Evolutionary conservation across 2,113 vertebrate genomes (phyloP).

Genomic region (Neolamprologus toae): DNA sequence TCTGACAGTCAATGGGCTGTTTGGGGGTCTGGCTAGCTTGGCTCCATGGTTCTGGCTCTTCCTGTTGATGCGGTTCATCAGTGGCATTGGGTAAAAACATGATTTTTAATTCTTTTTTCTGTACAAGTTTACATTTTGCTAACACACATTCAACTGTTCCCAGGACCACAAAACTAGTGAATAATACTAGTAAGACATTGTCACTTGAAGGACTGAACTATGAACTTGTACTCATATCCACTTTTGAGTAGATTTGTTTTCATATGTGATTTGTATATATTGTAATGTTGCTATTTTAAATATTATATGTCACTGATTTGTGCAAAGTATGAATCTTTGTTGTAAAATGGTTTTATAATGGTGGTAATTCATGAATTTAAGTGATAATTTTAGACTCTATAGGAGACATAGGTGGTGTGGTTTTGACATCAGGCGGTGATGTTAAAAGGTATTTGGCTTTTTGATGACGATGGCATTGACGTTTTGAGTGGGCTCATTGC

Average conservation of each 20-base stretch:
- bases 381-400: not conserved
- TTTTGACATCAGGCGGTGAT: not conserved
- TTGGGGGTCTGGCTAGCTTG: slow-evolving; percentile 62
- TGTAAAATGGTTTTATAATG: not conserved
- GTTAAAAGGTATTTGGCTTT: not conserved
- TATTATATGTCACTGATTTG: not conserved
- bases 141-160: not conserved
- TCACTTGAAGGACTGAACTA: not conserved
- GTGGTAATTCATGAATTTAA: not conserved
- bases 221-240: not conserved
- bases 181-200: not conserved
- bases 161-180: not conserved
- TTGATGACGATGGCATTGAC: not conserved
- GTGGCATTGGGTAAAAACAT: slow-evolving; percentile 66
- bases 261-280: not conserved
- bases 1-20: slow-evolving; percentile 67
- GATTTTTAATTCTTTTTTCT: not conserved
- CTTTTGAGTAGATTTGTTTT: not conserved
- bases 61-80: slow-evolving; percentile 69
- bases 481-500: not conserved
- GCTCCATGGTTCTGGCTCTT: slow-evolving; percentile 70
- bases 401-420: not conserved
- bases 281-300: not conserved
- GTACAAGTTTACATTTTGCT: not conserved
- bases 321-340: not conserved